These are phyloP conservation scores for Dinothrombium tinctorium DNA, from an alignment of 1,140 invertebrate genomes.

Conservation along the genomic window DNA sequence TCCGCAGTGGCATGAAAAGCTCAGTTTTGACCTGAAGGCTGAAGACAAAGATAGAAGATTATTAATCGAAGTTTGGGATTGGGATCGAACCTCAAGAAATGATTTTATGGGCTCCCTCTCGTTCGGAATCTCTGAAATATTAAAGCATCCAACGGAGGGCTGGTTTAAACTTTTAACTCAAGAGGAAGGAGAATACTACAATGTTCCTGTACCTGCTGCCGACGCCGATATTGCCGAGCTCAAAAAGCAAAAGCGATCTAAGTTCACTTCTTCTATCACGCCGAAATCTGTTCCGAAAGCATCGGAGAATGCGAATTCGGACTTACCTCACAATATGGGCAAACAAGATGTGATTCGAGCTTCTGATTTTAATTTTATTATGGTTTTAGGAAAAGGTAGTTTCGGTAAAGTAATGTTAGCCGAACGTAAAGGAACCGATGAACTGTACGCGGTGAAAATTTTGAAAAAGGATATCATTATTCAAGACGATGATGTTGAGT, in stretches of 20 bases:
- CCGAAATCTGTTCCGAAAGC: background rate
- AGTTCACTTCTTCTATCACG: background rate
- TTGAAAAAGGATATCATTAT: conserved; percentile 99
- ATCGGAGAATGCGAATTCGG: background rate
- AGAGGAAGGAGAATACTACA: conserved; percentile 97
- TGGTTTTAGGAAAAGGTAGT: conserved; percentile 86
- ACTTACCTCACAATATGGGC: conserved; percentile 71
- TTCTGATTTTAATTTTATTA: conserved; percentile 80
- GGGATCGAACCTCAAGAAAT: conserved; percentile 94
- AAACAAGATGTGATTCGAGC: conserved; percentile 65
- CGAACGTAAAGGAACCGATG: conserved; percentile 91
- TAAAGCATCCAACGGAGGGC: conserved; percentile 64
- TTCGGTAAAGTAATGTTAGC: conserved; percentile 92
- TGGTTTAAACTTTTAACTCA: conserved; percentile 96
- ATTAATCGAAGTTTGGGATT: conserved; percentile 93
- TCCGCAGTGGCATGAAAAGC: conserved; percentile 88
- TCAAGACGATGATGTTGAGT: conserved; percentile 97
- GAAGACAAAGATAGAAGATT: conserved; percentile 88
- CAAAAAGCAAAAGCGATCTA: background rate
- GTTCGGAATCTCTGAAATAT: conserved; percentile 89
- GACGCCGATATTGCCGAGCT: conserved; percentile 49
- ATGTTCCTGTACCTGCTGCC: conserved; percentile 82
- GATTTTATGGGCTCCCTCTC: conserved; percentile 99
- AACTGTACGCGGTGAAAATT: conserved; percentile 96
- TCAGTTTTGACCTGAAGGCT: conserved; percentile 67